Evolutionary conservation across 2,113 vertebrate species (phyloP).

Genomic region (Protomyctophum bolini): DNA sequence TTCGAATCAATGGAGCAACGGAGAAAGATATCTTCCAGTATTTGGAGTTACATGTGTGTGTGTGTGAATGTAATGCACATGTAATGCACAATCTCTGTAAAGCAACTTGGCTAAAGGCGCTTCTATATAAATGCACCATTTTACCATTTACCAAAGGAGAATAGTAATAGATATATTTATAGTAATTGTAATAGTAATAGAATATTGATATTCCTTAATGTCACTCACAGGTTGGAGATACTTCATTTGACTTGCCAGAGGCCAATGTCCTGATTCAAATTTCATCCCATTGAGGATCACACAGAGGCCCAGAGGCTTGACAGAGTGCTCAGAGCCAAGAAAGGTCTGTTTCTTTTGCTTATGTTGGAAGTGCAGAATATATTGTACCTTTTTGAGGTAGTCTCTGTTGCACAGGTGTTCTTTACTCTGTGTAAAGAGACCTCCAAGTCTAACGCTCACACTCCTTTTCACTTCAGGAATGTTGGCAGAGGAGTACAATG

Average conservation of each 20-base stretch:
- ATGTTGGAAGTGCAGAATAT: background rate
- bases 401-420: background rate
- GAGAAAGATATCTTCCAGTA: too few relatives aligned
- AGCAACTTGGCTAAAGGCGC: too few relatives aligned
- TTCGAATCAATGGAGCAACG: too few relatives aligned
- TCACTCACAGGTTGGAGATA: slow-evolving; percentile 90
- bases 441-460: background rate
- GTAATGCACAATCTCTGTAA: too few relatives aligned
- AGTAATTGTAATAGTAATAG: background rate
- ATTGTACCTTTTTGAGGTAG: background rate
- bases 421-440: background rate
- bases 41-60: too few relatives aligned
- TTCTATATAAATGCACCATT: too few relatives aligned
- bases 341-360: slow-evolving; percentile 78
- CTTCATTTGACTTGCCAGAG: slow-evolving; percentile 74
- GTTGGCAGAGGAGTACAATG: slow-evolving; percentile 98
- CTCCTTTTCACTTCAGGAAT: slow-evolving; percentile 80
- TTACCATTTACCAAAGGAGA: background rate
- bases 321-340: slow-evolving; percentile 93
- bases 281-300: slow-evolving; percentile 95
- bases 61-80: too few relatives aligned
- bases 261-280: slow-evolving; percentile 95
- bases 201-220: too few relatives aligned
- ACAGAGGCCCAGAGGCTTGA: slow-evolving; percentile 95
- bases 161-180: background rate